Conservation (phyloP, 2,113 vertebrate species). For the Oncorhynchus gorbuscha region DNA sequence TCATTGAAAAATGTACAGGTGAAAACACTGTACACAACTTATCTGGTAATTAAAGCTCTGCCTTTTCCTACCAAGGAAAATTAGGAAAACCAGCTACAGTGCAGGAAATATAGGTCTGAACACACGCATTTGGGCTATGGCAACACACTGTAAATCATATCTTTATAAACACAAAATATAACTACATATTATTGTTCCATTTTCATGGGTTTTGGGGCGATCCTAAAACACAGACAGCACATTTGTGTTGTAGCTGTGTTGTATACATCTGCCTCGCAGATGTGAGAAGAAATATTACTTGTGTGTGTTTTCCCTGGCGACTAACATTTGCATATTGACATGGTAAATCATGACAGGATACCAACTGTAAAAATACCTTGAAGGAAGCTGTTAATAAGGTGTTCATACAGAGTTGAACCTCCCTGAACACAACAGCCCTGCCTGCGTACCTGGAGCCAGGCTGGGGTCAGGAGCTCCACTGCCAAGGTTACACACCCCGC, state of each 20-base stretch:
- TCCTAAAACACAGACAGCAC: too few species aligned
- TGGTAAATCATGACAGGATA: conserved; percentile 39
- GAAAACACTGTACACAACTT: conserved; percentile 12
- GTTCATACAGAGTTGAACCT: conserved; percentile 48
- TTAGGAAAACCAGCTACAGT: too few species aligned
- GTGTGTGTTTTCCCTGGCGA: conserved; percentile 48
- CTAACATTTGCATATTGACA: conserved; percentile 40
- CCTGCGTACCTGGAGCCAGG: conserved; percentile 12
- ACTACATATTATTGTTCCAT: too few species aligned
- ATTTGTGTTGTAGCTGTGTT: too few species aligned
- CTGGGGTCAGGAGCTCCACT: conserved; percentile 33
- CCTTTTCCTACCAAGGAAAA: too few species aligned
- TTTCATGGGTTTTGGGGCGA: too few species aligned
- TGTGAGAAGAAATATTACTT: conserved; percentile 31
- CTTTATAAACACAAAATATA: too few species aligned
- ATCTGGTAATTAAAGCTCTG: conserved; percentile 20
- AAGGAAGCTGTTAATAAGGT: conserved; percentile 25
- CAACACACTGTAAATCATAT: too few species aligned
- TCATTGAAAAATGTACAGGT: not conserved
- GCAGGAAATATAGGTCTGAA: too few species aligned
- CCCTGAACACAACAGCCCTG: conserved; percentile 17
- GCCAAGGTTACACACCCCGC: conserved; percentile 40
- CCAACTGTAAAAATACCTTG: conserved; percentile 23
- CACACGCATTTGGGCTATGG: too few species aligned
- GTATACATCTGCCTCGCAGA: conserved; percentile 41